Base-by-base conservation (phyloP, 2,797 vertebrate species). In the Centropyge bicolor region DNA sequence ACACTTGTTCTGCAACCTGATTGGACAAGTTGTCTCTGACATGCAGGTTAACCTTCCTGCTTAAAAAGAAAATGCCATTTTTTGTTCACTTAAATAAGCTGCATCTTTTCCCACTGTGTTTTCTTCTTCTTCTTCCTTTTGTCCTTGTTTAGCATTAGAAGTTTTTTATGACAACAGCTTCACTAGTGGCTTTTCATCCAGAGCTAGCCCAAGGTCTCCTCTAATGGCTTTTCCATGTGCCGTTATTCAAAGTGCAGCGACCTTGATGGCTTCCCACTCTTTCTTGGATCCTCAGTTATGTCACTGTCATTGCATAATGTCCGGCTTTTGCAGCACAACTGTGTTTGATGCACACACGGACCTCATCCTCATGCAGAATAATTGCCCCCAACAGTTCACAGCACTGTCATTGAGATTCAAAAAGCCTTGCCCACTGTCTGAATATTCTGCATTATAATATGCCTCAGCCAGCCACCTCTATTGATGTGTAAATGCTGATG, bases 401-500 rank as follows among this genome's bases (percentile, higher is more conserved):
- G 67, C 73, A 19, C 0, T 46, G 51, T 66, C 49, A 43, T 60
- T 88, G 84, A 88, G 72, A 83, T 83, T 54, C 51, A 86, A 22
- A 84, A 76, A 78, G 48, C 43, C 65, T 49, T 38, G 31, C 24
- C 74, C 78, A 14, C 69, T 14, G 35, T 74, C 61, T 88, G 72
- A 84, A 87, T 88, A 78, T 86, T 86, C 85, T 78, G 56, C 86
- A 85, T 90, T 22, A 61, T 78, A 86, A 83, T 82, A 75, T 16
- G 45, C 48, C 38, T 80, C 80, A 40, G 77, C 73, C 73, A 31
- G 41, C 82, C 64, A 9, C 22, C 76, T 59, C 72, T 56, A 89
- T 92, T 94, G 82, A 93, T 93, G 88, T 94, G 91, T 87, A 92
- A 93, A 95, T 94, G 82, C 46, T 52, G 45, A 74, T 70, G 78